phyloP scores from a whole-genome alignment of 2,797 vertebrate species.

The Pseudocheirus occidentalis region DNA sequence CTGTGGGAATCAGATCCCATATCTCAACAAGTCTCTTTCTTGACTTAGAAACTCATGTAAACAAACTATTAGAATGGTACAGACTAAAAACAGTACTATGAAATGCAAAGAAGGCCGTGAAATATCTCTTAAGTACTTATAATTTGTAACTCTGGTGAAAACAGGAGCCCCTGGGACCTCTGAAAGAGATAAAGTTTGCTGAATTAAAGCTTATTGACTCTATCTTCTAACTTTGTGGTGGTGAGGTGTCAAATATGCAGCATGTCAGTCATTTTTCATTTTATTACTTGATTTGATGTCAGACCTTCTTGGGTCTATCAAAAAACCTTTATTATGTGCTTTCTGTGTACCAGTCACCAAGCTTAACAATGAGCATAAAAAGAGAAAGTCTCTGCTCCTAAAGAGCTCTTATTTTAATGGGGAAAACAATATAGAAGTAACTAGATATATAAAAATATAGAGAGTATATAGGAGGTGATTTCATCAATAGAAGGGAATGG shows the following conservation, averaged over 20 bases:
- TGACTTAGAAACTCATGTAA: background rate
- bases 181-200: background rate
- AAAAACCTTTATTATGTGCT: background rate
- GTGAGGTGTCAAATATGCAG: background rate
- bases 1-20: background rate
- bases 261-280: background rate
- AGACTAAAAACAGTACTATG: constrained; percentile 24
- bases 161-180: background rate
- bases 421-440: background rate
- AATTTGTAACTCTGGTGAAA: background rate
- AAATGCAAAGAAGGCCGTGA: background rate
- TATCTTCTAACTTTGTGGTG: background rate
- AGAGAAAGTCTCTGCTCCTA: background rate
- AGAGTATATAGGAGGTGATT: background rate
- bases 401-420: background rate
- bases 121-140: background rate
- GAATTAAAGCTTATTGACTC: background rate
- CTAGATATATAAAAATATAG: background rate
- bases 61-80: background rate
- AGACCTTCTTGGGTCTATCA: background rate
- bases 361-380: background rate
- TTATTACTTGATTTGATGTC: background rate
- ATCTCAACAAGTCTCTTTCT: background rate
- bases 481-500: background rate
- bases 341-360: background rate